phyloP scores from a whole-genome alignment of 2,113 vertebrate species.

The Lucifuga dentata region DNA sequence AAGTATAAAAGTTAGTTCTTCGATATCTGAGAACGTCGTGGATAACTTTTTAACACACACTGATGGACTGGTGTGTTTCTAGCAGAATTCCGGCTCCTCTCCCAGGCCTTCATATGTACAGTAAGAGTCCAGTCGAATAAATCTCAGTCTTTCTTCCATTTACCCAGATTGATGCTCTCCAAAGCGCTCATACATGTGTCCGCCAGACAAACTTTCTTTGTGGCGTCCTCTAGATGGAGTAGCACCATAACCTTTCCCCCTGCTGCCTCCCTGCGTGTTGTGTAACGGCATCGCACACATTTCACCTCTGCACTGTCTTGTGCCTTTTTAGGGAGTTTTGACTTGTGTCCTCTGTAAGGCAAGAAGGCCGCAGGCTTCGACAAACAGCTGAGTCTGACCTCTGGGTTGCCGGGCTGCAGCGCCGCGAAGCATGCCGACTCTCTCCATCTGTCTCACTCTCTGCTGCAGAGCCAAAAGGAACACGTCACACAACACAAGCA shows the following conservation, averaged over 20 bases:
- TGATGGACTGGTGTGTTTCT: neutral
- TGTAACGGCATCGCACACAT: conserved; percentile 29
- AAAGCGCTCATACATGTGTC: conserved; percentile 50
- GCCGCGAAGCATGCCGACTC: conserved; percentile 7
- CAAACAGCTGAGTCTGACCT: conserved; percentile 31
- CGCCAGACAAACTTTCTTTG: conserved; percentile 37
- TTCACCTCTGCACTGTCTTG: neutral
- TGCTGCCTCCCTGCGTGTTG: conserved; percentile 29
- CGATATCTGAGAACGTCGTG: too few species aligned
- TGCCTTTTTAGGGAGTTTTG: conserved; percentile 19
- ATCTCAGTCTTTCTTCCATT: neutral
- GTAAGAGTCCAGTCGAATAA: neutral
- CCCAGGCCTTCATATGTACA: conserved; percentile 5
- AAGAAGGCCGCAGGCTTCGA: conserved; percentile 27
- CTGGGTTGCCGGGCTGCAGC: conserved; percentile 46
- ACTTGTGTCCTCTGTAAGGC: conserved; percentile 8
- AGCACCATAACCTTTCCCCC: conserved; percentile 50
- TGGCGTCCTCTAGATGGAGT: conserved; percentile 44
- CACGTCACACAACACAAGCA: neutral
- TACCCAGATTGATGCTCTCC: conserved; percentile 29
- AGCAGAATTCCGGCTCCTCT: neutral
- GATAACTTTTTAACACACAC: too few species aligned
- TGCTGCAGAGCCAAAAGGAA: conserved; percentile 18
- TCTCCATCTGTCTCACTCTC: conserved; percentile 14
- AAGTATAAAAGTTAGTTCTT: too few species aligned